Evolutionary conservation across 2,113 vertebrate species (phyloP).

Genomic region (Podarcis muralis): DNA sequence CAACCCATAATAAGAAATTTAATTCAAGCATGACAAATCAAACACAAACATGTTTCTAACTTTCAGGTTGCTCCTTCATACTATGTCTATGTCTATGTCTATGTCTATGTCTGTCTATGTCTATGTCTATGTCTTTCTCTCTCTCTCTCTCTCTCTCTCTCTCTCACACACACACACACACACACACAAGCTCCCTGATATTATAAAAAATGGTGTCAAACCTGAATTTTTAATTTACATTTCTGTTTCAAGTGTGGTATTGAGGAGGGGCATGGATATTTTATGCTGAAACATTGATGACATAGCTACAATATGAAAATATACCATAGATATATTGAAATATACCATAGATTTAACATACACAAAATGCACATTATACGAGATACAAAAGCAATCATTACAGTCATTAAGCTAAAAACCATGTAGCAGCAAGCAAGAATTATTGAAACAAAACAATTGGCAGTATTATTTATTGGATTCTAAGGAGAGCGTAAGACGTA

Average conservation of each 20-base stretch:
- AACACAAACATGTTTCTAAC: not conserved
- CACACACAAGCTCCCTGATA: not conserved
- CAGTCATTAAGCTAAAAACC: too few species aligned
- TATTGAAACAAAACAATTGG: too few species aligned
- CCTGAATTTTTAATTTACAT: not conserved
- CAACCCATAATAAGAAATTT: not conserved
- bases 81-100: too few species aligned
- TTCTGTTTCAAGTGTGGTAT: not conserved
- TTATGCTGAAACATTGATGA: not conserved
- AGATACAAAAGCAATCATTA: too few species aligned
- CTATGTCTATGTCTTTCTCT: too few species aligned
- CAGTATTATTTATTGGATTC: too few species aligned
- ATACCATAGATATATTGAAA: not conserved
- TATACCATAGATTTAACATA: not conserved
- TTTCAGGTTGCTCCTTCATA: not conserved
- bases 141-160: too few species aligned
- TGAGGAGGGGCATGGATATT: not conserved
- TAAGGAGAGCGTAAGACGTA: too few species aligned
- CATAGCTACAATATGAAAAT: not conserved
- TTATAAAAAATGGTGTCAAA: not conserved
- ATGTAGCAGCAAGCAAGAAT: too few species aligned
- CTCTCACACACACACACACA: too few species aligned
- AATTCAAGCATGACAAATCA: not conserved
- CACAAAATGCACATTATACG: too few species aligned
- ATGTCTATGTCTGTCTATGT: rapidly evolving